Base-by-base conservation (phyloP, 2,113 vertebrate species). In the Tupaia chinensis region DNA sequence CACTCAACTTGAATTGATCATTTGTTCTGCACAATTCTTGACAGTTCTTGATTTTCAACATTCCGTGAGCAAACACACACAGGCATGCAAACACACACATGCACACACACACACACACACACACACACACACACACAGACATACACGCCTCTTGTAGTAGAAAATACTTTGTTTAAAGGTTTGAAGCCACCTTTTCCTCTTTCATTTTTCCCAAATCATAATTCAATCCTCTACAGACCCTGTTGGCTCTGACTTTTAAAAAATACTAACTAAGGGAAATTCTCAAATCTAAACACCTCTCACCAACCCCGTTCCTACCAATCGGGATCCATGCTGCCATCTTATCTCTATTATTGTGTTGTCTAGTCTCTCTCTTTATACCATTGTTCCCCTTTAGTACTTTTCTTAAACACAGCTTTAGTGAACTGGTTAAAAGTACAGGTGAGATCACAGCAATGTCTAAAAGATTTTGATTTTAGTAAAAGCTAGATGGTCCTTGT, bases 1-100 rank as follows among this genome's bases (percentile, higher is more conserved):
- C 17, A 22, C 16, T 8, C 25, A 53, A 20, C 7, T 32, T 68
- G 66, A 32, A 34, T 12, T 54, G 14, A 7, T 44, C 12, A 44
- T 61, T 34, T 70, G 0, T 60, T 76, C 10, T 60, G 25, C 44
- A 53, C 5, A 54, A 34, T 78, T 79, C 3, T 11, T 69, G 17
- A 25, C 56, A 65, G 9, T 44, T 66, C 17, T 25, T 53, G 3
- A 66, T 81, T 87, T 91, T 94, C 3, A 14, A 6, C 25, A 10
- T 32, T 72, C 61, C 87, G 5, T 81, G 20, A 87, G 74, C 16
- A 82, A 68, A 53, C 2, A 29, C 20, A 32, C 15, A 20, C 5
- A 17, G 0, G 29, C 0, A 76, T 3, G 63, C 6, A 54, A 7
- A n/a, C 9, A 9, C 12, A 44, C 12, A 9, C n/a, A 58, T 5